phyloP scores from a whole-genome alignment of 2,797 vertebrate genomes.

The Siniperca obscura region DNA sequence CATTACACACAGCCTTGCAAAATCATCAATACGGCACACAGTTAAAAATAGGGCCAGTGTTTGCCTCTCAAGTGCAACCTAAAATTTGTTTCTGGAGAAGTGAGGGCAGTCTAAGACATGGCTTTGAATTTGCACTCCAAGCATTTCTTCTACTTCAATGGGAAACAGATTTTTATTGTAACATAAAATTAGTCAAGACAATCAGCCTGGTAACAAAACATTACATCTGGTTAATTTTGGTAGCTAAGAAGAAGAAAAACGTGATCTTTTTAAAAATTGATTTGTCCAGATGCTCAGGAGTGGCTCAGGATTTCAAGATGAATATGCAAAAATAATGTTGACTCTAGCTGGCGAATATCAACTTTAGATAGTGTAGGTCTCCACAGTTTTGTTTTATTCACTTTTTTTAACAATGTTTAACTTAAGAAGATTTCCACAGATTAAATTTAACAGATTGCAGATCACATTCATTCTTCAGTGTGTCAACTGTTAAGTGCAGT shows the following conservation, averaged over 20 bases:
- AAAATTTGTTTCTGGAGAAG: slow-evolving; percentile 42
- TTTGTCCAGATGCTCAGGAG: neutral
- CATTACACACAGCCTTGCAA: slow-evolving; percentile 73
- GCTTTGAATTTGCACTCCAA: neutral
- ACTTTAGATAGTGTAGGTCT: neutral
- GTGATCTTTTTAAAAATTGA: neutral
- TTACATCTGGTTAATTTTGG: neutral
- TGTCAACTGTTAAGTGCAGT: neutral
- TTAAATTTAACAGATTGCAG: slow-evolving; percentile 1
- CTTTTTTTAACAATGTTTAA: neutral
- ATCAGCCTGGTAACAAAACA: neutral
- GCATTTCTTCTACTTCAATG: neutral
- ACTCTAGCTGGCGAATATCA: neutral
- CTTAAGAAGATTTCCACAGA: neutral
- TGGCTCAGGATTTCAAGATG: slow-evolving; percentile 16
- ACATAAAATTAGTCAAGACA: neutral
- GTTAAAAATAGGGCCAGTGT: slow-evolving; percentile 70
- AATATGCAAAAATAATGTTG: slow-evolving; percentile 7
- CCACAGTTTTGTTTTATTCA: neutral
- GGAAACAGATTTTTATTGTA: neutral
- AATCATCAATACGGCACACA: slow-evolving; percentile 72
- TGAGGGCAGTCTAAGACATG: slow-evolving; percentile 7
- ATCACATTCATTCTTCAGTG: neutral
- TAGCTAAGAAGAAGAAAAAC: neutral
- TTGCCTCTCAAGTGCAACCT: slow-evolving; percentile 43